A percentile compares a stretch with the other conserved stretches of the same genome.
Evolutionary conservation across 2,113 vertebrate genomes (phyloP).

Genomic region (Mirza zaza): DNA sequence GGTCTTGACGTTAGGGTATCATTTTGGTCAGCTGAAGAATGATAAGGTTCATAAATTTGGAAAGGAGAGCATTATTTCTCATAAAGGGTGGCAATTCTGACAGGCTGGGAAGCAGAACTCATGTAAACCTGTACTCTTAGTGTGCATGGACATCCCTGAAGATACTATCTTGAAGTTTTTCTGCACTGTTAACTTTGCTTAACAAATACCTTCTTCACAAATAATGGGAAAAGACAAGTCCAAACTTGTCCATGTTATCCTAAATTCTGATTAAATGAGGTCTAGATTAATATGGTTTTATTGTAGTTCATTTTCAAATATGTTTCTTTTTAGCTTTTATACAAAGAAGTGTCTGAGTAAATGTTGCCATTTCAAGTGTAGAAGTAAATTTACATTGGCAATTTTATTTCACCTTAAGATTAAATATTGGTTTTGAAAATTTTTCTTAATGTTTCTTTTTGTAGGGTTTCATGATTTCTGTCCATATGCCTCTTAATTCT

Average conservation of each 20-base stretch:
- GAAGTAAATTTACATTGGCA: background rate
- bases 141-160: background rate
- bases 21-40: too few relatives aligned
- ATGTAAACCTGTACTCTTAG: background rate
- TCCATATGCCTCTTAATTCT: background rate
- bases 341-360: background rate
- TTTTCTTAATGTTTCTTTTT: background rate
- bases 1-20: background rate
- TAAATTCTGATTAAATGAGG: background rate
- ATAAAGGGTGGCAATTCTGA: too few relatives aligned
- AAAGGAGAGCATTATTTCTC: too few relatives aligned
- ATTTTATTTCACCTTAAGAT: conserved; percentile 23
- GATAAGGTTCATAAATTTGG: too few relatives aligned
- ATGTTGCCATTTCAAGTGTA: conserved; percentile 20
- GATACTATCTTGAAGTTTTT: background rate
- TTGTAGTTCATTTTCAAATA: background rate
- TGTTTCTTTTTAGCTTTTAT: conserved; percentile 1
- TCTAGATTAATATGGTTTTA: background rate
- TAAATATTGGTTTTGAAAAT: background rate
- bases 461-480: background rate
- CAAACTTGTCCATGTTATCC: background rate
- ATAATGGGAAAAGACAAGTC: background rate
- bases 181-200: background rate
- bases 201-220: background rate
- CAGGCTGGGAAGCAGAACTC: too few relatives aligned